These are phyloP conservation scores for Upupa epops DNA, from an alignment of 2,113 vertebrate species.

Conservation along the genomic window DNA sequence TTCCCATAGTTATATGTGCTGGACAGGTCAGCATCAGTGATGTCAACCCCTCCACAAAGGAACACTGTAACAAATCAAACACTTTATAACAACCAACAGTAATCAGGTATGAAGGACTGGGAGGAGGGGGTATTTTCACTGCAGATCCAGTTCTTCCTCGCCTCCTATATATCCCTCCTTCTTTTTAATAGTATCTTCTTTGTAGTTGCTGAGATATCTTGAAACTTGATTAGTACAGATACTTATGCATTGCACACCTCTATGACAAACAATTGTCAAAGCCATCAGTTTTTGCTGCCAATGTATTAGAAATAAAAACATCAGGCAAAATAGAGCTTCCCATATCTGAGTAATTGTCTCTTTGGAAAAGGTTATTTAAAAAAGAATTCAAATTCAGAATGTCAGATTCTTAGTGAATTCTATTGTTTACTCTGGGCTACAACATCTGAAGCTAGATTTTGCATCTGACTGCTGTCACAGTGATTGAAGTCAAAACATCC, in stretches of 20 bases:
- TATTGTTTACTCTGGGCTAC: conserved; percentile 43
- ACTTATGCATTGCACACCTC: conserved; percentile 11
- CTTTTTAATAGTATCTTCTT: conserved; percentile 41
- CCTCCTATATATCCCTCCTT: not conserved
- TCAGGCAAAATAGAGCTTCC: conserved; percentile 34
- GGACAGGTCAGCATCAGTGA: not conserved
- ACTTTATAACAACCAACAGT: conserved; percentile 18
- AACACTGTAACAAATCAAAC: not conserved
- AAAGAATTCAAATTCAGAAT: conserved; percentile 13
- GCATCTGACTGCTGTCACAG: conserved; percentile 41
- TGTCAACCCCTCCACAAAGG: accelerated
- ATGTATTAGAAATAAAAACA: conserved; percentile 28
- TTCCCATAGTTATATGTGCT: not conserved
- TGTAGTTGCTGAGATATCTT: conserved; percentile 48
- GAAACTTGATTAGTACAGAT: conserved; percentile 61
- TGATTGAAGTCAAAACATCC: conserved; percentile 43
- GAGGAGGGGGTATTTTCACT: conserved; percentile 12
- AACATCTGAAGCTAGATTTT: conserved; percentile 32
- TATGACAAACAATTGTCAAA: conserved; percentile 53
- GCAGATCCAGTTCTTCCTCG: not conserved
- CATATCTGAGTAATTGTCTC: conserved; percentile 32
- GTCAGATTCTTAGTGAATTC: conserved; percentile 17
- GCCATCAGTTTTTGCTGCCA: not conserved
- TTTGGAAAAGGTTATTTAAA: conserved; percentile 42
- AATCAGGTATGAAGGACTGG: not conserved